These are phyloP conservation scores for Dinomys branickii DNA, from an alignment of 2,113 vertebrate species.

Conservation along the genomic window DNA sequence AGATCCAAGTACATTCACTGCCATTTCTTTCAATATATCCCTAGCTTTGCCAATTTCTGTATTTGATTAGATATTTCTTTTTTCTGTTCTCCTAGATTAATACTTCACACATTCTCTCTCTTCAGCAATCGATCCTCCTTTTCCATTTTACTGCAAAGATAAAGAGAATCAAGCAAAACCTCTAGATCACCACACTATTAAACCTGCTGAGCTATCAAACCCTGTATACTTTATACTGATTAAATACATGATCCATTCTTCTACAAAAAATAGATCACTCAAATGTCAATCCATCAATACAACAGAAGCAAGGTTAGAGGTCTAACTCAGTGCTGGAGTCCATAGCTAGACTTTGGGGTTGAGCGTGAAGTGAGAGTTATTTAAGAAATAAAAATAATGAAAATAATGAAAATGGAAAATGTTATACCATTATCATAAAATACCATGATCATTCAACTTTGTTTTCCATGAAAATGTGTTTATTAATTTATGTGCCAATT, in stretches of 20 bases:
- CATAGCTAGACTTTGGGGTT: background rate
- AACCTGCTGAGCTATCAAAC: background rate
- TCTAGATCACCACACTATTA: background rate
- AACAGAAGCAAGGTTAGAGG: background rate
- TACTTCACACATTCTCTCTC: background rate
- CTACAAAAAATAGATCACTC: background rate
- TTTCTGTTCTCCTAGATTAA: background rate
- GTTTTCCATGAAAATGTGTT: background rate
- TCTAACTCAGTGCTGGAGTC: background rate
- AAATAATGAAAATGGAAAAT: background rate
- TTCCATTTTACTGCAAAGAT: conserved; percentile 26
- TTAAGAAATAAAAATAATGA: background rate
- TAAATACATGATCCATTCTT: background rate
- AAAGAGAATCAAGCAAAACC: background rate
- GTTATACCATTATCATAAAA: background rate
- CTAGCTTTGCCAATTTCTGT: background rate
- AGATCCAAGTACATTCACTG: background rate
- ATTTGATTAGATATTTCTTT: background rate
- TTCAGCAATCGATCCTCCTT: background rate
- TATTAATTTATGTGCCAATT: background rate
- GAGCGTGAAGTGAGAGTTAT: background rate
- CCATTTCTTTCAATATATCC: fast-evolving
- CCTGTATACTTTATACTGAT: background rate
- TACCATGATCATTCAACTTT: background rate
- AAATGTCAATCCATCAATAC: background rate